These are phyloP conservation scores for Leptinotarsa defecta DNA, from an alignment of 1,140 invertebrate species.

Conservation along the genomic window DNA sequence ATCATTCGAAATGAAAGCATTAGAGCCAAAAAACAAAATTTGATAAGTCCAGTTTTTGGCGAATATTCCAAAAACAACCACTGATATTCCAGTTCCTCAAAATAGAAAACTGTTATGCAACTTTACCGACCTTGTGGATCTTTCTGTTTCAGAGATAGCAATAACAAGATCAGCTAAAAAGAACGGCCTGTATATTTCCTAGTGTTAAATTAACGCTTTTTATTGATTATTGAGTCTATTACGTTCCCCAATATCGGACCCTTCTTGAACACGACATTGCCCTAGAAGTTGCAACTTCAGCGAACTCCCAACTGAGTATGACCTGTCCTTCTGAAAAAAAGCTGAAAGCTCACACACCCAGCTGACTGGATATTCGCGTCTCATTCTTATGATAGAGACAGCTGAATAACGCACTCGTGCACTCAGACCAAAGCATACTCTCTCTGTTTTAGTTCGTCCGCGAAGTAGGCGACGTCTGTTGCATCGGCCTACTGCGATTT, in stretches of 20 bases:
- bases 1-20: too few relatives aligned
- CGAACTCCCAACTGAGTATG: conserved; percentile 10
- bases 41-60: too few relatives aligned
- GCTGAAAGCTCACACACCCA: conserved; percentile 13
- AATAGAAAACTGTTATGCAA: too few relatives aligned
- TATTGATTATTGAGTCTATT: neutral
- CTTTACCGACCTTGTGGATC: too few relatives aligned
- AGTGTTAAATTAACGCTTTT: neutral
- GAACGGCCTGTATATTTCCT: too few relatives aligned
- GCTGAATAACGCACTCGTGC: conserved; percentile 13
- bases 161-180: too few relatives aligned
- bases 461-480: conserved; percentile 18
- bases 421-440: conserved; percentile 7
- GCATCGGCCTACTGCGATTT: conserved; percentile 9
- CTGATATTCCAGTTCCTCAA: too few relatives aligned
- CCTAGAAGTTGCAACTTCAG: conserved; percentile 3
- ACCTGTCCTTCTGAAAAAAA: conserved; percentile 12
- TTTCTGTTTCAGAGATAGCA: too few relatives aligned
- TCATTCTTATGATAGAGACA: conserved; percentile 2
- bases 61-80: too few relatives aligned
- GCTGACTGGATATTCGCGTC: conserved; percentile 2
- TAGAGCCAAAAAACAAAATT: too few relatives aligned
- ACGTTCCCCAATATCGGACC: conserved; percentile 4
- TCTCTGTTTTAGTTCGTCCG: conserved; percentile 22
- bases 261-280: neutral